Evolutionary conservation across 2,797 vertebrate genomes (phyloP).

Genomic region (Eulemur coronatus): DNA sequence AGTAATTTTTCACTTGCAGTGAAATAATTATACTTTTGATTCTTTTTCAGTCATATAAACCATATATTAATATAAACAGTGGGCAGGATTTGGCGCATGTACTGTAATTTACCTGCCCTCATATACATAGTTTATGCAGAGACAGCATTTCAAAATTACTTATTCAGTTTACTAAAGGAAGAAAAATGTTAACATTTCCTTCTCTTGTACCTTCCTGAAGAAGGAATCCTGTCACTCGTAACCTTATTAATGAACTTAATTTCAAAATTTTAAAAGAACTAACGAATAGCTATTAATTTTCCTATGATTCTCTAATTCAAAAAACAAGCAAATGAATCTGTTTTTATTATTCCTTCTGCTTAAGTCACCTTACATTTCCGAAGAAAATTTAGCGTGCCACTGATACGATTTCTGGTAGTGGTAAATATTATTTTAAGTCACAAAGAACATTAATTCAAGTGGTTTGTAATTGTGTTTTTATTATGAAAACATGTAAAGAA

Average conservation of each 20-base stretch:
- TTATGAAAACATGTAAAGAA: neutral
- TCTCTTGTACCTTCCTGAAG: neutral
- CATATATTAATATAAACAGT: neutral
- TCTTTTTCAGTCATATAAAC: neutral
- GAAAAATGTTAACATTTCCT: neutral
- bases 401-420: neutral
- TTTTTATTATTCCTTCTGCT: neutral
- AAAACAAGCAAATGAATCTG: neutral
- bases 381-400: neutral
- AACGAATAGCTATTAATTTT: neutral
- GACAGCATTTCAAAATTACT: neutral
- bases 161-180: constrained; percentile 18
- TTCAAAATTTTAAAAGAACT: neutral
- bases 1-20: neutral
- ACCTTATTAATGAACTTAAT: neutral
- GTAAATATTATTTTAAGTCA: neutral
- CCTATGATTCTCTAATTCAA: neutral
- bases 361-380: neutral
- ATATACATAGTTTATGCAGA: neutral
- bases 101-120: neutral
- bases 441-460: neutral
- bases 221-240: neutral
- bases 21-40: neutral
- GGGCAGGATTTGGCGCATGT: neutral
- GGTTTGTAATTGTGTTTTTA: neutral